phyloP scores from a whole-genome alignment of 35 echinoderm and acorn worm genomes.

The Lytechinus variegatus region DNA sequence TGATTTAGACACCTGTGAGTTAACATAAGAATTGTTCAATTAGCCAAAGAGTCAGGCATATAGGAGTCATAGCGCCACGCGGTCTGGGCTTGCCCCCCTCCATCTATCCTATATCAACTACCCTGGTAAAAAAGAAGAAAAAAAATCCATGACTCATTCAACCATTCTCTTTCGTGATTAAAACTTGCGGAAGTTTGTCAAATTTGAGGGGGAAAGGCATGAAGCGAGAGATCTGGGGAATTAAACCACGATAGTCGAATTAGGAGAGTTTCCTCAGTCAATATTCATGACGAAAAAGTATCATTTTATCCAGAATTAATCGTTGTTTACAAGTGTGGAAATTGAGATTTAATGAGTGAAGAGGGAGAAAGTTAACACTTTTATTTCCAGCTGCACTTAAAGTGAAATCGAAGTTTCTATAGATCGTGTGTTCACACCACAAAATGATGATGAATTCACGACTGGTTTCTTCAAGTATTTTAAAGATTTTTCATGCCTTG shows the following conservation, averaged over 20 bases:
- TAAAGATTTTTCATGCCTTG: neutral
- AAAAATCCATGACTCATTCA: neutral
- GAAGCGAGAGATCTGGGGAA: neutral
- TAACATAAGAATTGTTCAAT: constrained; percentile 48
- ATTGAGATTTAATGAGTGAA: neutral
- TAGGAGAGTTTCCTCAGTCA: neutral
- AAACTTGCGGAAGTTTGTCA: constrained; percentile 26
- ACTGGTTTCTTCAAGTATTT: neutral
- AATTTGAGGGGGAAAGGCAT: neutral
- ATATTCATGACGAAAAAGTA: neutral
- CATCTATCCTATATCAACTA: neutral
- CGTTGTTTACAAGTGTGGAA: neutral
- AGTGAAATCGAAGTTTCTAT: neutral
- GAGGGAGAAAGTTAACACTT: neutral
- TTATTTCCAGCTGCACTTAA: neutral
- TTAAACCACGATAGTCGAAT: neutral
- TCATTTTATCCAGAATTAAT: neutral
- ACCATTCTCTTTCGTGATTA: constrained; percentile 23
- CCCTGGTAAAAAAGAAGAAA: constrained; percentile 15
- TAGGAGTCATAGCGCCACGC: constrained; percentile 28
- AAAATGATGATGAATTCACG: neutral
- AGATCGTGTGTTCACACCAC: neutral
- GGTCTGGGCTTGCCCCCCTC: neutral
- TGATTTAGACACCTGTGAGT: constrained; percentile 46
- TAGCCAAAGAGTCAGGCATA: constrained; percentile 16